These are phyloP conservation scores for Cybosia mesomella DNA, from an alignment of 2,888 invertebrate species.

Conservation along the genomic window DNA sequence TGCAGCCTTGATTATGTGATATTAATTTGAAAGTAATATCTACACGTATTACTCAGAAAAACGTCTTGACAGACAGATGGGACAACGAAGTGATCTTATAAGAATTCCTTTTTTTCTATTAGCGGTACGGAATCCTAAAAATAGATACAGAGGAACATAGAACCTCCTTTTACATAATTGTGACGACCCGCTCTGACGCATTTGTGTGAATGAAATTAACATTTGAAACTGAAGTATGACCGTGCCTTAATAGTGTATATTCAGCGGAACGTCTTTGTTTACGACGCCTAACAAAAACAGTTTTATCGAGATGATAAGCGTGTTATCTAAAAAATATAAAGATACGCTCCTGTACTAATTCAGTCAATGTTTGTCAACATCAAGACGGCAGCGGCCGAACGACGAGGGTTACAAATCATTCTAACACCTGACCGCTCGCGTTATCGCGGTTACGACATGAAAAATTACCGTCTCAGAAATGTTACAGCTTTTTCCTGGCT, in stretches of 20 bases:
- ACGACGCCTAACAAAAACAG: conserved; percentile 42
- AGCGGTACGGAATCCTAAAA: conserved; percentile 21
- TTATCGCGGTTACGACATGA: conserved; percentile 81
- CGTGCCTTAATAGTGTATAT: conserved; percentile 24
- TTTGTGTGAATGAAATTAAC: no score
- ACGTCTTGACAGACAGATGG: background rate
- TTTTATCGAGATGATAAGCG: conserved; percentile 47
- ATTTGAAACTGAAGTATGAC: no score
- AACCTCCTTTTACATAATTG: no score
- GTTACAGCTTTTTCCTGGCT: conserved; percentile 72
- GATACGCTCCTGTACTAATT: conserved; percentile 45
- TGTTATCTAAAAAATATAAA: conserved; percentile 50
- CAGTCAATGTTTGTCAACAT: conserved; percentile 65
- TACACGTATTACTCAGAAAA: background rate
- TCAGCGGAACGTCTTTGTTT: conserved; percentile 26
- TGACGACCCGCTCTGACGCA: no score
- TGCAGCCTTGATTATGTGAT: no score
- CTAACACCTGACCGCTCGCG: conserved; percentile 80
- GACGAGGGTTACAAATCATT: conserved; percentile 79
- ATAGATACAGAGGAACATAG: conserved; percentile 8
- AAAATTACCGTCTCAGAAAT: conserved; percentile 80
- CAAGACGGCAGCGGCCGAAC: conserved; percentile 56
- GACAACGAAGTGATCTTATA: no score
- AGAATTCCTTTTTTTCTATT: no score
- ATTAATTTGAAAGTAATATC: no score